These are phyloP conservation scores for Pseudomugil gertrudae DNA, from an alignment of 2,797 vertebrate genomes.

Conservation along the genomic window DNA sequence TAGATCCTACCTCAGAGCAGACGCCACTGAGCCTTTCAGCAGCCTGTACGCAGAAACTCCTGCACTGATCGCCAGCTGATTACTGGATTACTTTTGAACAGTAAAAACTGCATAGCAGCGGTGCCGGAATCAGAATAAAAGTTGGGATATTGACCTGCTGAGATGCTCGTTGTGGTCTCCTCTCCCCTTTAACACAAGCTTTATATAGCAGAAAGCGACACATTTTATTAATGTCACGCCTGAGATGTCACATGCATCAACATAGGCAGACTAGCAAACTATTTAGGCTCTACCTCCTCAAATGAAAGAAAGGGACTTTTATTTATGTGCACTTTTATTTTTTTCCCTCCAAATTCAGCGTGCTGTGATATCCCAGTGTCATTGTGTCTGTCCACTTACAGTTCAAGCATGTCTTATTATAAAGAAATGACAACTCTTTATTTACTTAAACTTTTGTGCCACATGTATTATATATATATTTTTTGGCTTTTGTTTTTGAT, in stretches of 20 bases:
- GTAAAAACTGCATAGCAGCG: conserved; percentile 12
- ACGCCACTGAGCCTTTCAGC: conserved; percentile 54
- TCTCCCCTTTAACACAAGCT: conserved; percentile 46
- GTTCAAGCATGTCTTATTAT: conserved; percentile 70
- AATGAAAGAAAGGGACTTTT: conserved; percentile 77
- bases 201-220: conserved; percentile 52
- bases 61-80: conserved; percentile 56
- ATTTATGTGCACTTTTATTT: conserved; percentile 74
- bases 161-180: conserved; percentile 48
- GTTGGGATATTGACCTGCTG: conserved; percentile 54
- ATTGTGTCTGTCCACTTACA: conserved; percentile 62
- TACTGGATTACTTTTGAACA: conserved; percentile 61
- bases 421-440: conserved; percentile 52
- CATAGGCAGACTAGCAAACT: conserved; percentile 50
- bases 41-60: conserved; percentile 39
- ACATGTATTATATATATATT: conserved; percentile 68
- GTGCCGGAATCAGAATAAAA: conserved; percentile 9
- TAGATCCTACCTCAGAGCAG: conserved; percentile 72
- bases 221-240: conserved; percentile 42
- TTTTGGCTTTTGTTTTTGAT: conserved; percentile 8
- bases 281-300: conserved; percentile 78
- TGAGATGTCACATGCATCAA: conserved; percentile 46
- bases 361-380: conserved; percentile 62
- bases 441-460: conserved; percentile 57
- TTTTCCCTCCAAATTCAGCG: conserved; percentile 42